Conservation (phyloP, 2,888 invertebrate species). For the Adela reaumurella region DNA sequence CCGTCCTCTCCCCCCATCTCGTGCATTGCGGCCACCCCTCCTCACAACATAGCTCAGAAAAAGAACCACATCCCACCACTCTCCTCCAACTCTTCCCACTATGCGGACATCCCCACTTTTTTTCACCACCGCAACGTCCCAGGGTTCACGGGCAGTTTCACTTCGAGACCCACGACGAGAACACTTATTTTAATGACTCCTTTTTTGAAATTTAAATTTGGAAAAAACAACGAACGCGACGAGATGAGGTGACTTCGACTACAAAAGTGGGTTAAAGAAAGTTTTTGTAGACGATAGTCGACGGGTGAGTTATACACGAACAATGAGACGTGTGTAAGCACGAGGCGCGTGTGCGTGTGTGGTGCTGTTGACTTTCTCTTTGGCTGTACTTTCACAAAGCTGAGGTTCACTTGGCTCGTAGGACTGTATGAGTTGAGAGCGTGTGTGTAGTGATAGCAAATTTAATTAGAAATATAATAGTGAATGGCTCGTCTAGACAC, state of each 20-base stretch:
- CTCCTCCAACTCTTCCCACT: background rate
- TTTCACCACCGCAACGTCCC: background rate
- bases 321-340: constrained; percentile 12
- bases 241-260: constrained; percentile 18
- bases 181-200: no score
- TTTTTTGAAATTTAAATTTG: background rate
- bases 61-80: background rate
- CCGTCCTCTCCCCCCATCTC: background rate
- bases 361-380: constrained; percentile 52
- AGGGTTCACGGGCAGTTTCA: no score
- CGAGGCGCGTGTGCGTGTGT: constrained; percentile 21
- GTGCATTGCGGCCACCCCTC: background rate
- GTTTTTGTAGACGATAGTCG: constrained; percentile 40
- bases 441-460: no score
- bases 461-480: no score
- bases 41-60: background rate
- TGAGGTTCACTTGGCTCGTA: no score
- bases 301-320: constrained; percentile 37
- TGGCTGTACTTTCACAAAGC: constrained; percentile 49
- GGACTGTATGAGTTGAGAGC: no score
- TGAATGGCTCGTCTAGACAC: no score
- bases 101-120: background rate
- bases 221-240: background rate
- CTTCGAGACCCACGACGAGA: no score
- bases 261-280: constrained; percentile 58